Conservation (phyloP, 2,888 invertebrate genomes). For the Hemithea aestivaria region DNA sequence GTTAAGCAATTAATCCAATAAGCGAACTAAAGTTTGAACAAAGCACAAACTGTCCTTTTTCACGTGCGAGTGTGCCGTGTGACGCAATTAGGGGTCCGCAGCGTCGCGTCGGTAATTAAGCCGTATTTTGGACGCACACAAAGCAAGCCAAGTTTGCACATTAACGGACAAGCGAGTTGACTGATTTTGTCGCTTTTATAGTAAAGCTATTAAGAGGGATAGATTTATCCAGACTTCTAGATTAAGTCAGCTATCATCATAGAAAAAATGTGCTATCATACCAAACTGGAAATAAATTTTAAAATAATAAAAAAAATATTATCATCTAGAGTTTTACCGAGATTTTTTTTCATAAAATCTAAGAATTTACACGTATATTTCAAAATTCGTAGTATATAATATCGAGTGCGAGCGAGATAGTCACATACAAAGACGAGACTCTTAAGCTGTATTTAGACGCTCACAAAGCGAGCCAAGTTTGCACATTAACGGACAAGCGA, state of each 20-base stretch:
- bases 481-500: slow-evolving; percentile 43
- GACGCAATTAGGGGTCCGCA: slow-evolving; percentile 38
- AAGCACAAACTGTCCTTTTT: slow-evolving; percentile 34
- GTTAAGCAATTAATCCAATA: slow-evolving; percentile 1
- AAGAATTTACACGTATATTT: too few relatives aligned
- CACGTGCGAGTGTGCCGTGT: slow-evolving; percentile 25
- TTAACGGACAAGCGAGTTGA: slow-evolving; percentile 38
- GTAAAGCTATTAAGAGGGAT: slow-evolving; percentile 12
- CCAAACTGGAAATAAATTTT: too few relatives aligned
- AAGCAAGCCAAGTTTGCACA: slow-evolving; percentile 54
- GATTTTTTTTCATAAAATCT: too few relatives aligned
- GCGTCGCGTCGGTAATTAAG: slow-evolving; percentile 53
- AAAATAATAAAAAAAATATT: slow-evolving; percentile 8
- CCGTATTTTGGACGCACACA: slow-evolving; percentile 53
- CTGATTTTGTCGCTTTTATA: slow-evolving; percentile 14
- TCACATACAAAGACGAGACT: too few relatives aligned
- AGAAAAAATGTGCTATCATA: too few relatives aligned
- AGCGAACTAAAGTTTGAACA: slow-evolving; percentile 20
- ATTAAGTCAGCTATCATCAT: too few relatives aligned
- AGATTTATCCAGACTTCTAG: slow-evolving; percentile 8
- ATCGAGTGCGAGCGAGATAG: too few relatives aligned
- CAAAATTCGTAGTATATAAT: too few relatives aligned
- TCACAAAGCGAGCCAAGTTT: slow-evolving; percentile 57
- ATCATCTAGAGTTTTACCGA: too few relatives aligned
- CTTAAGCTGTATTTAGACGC: slow-evolving; percentile 56